Evolutionary conservation across 2,113 vertebrate species (phyloP).

Genomic region (Probosciger aterrimus): DNA sequence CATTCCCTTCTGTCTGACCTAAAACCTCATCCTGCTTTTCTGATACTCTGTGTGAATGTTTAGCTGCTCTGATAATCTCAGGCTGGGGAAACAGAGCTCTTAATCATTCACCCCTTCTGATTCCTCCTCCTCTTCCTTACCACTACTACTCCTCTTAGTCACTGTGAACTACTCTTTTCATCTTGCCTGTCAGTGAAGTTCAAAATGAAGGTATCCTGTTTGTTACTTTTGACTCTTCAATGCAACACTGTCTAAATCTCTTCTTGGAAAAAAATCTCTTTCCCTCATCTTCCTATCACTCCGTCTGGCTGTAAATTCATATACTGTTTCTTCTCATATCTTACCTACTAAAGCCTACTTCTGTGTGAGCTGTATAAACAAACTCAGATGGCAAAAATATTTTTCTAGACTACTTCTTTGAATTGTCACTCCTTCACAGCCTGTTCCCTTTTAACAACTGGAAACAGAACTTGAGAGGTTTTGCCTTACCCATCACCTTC

Average conservation of each 20-base stretch:
- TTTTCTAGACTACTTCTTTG: conserved; percentile 25
- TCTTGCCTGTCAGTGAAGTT: background rate
- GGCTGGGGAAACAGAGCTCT: background rate
- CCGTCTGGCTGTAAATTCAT: background rate
- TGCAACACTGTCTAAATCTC: background rate
- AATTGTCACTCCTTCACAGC: background rate
- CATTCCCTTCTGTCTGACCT: background rate
- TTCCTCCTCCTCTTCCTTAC: background rate
- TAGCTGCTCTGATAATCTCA: background rate
- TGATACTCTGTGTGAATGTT: background rate
- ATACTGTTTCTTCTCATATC: background rate
- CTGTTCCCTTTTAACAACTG: background rate
- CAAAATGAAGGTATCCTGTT: background rate
- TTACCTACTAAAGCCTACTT: background rate
- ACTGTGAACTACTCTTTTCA: background rate
- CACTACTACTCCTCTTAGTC: background rate
- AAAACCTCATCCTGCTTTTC: conserved; percentile 1
- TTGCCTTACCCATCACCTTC: background rate
- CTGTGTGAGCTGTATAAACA: background rate
- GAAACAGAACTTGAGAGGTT: conserved; percentile 1
- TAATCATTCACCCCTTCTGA: background rate
- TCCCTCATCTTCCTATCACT: background rate
- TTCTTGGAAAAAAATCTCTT: background rate
- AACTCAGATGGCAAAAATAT: conserved; percentile 28
- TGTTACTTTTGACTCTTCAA: background rate